These are phyloP conservation scores for Intellagama lesueurii DNA, from an alignment of 2,797 vertebrate genomes.

Conservation along the genomic window DNA sequence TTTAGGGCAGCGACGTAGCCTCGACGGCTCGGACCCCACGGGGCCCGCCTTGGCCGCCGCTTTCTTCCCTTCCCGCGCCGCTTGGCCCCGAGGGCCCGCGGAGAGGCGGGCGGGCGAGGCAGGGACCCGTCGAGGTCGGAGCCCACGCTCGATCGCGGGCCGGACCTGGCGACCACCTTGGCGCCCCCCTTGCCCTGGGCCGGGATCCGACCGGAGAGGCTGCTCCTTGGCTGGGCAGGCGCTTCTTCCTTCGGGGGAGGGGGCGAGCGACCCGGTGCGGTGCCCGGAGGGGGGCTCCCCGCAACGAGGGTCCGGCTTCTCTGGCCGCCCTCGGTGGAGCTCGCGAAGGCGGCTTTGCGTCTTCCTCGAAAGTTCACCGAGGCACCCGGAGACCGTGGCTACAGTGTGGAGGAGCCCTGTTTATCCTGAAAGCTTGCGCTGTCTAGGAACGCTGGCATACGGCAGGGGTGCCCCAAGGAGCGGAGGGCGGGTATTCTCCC, in stretches of 20 bases:
- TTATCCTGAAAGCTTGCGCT: neutral
- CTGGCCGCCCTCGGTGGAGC: neutral
- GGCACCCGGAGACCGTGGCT: neutral
- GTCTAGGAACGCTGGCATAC: neutral
- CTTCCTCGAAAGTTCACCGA: neutral
- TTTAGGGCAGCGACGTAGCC: too few relatives aligned
- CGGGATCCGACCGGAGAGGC: neutral
- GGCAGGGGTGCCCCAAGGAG: neutral
- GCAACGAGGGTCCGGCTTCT: neutral
- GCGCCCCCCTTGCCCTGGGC: neutral
- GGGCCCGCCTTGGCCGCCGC: neutral
- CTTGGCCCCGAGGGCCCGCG: neutral
- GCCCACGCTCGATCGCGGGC: too few relatives aligned
- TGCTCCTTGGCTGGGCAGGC: neutral
- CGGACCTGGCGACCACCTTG: neutral
- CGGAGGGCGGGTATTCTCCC: neutral
- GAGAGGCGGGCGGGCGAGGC: too few relatives aligned
- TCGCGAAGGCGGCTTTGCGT: neutral
- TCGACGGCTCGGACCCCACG: neutral
- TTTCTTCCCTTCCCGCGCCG: too few relatives aligned
- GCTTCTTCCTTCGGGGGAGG: neutral
- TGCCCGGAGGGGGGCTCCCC: too few relatives aligned
- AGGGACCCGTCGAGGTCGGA: too few relatives aligned
- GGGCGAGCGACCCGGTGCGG: neutral
- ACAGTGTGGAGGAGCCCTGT: too few relatives aligned